These are phyloP conservation scores for Rana temporaria DNA, from an alignment of 2,113 vertebrate species.

Conservation along the genomic window DNA sequence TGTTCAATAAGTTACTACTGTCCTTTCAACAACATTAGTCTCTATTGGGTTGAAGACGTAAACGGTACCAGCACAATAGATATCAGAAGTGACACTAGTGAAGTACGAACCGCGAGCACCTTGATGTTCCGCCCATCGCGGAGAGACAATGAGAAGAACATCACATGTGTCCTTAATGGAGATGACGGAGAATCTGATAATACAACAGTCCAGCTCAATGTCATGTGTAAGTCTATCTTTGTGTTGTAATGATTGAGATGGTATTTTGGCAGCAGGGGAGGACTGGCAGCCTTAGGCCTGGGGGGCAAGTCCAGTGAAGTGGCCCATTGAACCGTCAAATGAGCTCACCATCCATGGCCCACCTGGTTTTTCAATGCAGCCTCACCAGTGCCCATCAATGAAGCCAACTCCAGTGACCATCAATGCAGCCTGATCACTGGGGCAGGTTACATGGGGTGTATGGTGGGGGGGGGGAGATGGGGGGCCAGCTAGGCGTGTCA, in stretches of 20 bases:
- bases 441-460: too few relatives aligned
- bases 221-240: constrained; percentile 8
- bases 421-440: too few relatives aligned
- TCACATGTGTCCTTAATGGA: background rate
- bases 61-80: background rate
- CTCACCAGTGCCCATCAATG: too few relatives aligned
- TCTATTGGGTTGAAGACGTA: constrained; percentile 17
- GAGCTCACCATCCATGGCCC: too few relatives aligned
- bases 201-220: background rate
- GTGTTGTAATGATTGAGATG: background rate
- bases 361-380: too few relatives aligned
- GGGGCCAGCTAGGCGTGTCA: too few relatives aligned
- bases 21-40: background rate
- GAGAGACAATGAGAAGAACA: constrained; percentile 20
- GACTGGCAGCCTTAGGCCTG: too few relatives aligned
- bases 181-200: background rate
- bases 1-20: constrained; percentile 38
- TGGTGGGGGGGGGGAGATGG: too few relatives aligned
- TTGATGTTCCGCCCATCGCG: constrained; percentile 6
- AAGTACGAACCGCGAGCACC: background rate
- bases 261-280: too few relatives aligned
- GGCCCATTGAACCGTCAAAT: too few relatives aligned
- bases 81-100: background rate
- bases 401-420: too few relatives aligned
- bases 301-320: too few relatives aligned